Conservation (phyloP, 2,888 invertebrate species). For the Pollenia angustigena region DNA sequence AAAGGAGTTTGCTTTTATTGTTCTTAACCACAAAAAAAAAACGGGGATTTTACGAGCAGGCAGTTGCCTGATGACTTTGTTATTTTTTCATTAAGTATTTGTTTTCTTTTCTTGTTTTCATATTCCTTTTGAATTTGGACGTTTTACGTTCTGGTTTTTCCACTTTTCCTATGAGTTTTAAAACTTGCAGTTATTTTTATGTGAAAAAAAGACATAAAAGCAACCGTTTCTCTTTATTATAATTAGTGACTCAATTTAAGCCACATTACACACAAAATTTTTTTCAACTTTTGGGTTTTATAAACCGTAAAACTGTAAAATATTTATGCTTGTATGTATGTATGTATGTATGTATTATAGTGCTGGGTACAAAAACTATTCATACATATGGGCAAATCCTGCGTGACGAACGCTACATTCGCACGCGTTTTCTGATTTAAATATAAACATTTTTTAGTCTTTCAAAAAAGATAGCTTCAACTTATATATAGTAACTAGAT, state of each 20-base stretch:
- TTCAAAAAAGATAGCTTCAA: no score
- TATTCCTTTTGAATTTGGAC: slow-evolving; percentile 15
- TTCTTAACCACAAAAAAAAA: slow-evolving; percentile 15
- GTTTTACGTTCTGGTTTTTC: background rate
- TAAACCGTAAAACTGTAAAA: slow-evolving; percentile 54
- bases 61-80: slow-evolving; percentile 37
- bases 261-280: slow-evolving; percentile 22
- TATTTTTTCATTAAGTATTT: slow-evolving; percentile 63
- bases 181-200: slow-evolving; percentile 40
- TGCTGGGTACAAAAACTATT: slow-evolving; percentile 14
- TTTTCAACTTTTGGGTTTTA: slow-evolving; percentile 45
- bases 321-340: slow-evolving; percentile 30
- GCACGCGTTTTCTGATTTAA: no score
- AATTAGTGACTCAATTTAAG: slow-evolving; percentile 71
- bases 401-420: no score
- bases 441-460: no score
- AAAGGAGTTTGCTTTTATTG: slow-evolving; percentile 5
- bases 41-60: slow-evolving; percentile 9
- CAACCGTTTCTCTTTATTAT: slow-evolving; percentile 25
- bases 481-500: no score
- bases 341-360: slow-evolving; percentile 4
- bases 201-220: slow-evolving; percentile 43
- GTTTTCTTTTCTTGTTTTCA: slow-evolving; percentile 24
- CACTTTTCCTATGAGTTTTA: slow-evolving; percentile 27
- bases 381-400: no score